Conservation (phyloP, 2,888 invertebrate species). For the Pterostichus niger region DNA sequence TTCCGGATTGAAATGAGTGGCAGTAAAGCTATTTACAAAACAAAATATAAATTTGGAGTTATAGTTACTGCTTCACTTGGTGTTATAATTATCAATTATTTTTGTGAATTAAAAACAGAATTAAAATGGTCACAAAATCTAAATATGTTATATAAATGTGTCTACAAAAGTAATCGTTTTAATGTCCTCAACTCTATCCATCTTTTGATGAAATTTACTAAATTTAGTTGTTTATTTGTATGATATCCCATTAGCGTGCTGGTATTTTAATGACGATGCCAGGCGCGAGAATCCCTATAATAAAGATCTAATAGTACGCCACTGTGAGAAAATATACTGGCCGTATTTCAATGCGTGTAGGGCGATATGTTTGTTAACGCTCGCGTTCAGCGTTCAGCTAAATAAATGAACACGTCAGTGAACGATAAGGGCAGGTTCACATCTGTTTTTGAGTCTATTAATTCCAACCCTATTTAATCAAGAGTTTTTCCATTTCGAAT, state of each 20-base stretch:
- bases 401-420: slow-evolving; percentile 59
- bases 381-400: slow-evolving; percentile 45
- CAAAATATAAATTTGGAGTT: no score
- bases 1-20: no score
- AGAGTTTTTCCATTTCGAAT: slow-evolving; percentile 57
- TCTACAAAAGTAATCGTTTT: no score
- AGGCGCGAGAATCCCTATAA: slow-evolving; percentile 26
- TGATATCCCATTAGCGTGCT: neutral
- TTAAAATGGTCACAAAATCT: no score
- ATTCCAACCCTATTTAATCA: slow-evolving; percentile 56
- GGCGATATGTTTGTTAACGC: slow-evolving; percentile 55
- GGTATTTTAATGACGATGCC: slow-evolving; percentile 13
- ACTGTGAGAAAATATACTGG: slow-evolving; percentile 49
- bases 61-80: no score
- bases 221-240: neutral
- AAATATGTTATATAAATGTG: no score
- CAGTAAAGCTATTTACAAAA: no score
- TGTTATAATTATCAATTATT: no score
- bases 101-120: no score
- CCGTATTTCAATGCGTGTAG: slow-evolving; percentile 49
- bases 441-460: slow-evolving; percentile 62
- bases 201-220: neutral
- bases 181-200: no score
- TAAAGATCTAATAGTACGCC: slow-evolving; percentile 38
- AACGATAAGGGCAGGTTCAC: slow-evolving; percentile 59